Evolutionary conservation across 2,113 vertebrate genomes (phyloP).

Genomic region (Melanotaenia duboulayi): DNA sequence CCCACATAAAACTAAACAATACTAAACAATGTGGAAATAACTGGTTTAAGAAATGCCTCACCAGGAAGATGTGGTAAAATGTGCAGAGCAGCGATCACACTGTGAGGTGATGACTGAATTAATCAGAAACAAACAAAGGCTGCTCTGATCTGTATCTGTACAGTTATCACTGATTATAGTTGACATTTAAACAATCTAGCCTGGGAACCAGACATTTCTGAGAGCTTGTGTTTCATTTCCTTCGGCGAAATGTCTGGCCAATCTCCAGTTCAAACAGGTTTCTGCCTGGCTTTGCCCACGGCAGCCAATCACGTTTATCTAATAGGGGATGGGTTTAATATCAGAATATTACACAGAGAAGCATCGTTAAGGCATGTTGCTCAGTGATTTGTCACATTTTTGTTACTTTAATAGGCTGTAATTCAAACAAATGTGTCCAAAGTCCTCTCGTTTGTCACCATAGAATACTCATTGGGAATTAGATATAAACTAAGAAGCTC

Average conservation of each 20-base stretch:
- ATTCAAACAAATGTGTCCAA: neutral
- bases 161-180: neutral
- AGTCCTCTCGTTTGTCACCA: too few relatives aligned
- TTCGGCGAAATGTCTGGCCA: constrained; percentile 8
- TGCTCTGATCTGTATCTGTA: constrained; percentile 10
- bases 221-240: constrained; percentile 15
- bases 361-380: neutral
- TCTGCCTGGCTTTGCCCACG: neutral
- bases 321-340: neutral
- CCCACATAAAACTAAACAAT: constrained; percentile 8
- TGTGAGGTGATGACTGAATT: neutral
- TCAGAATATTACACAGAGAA: neutral
- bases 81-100: constrained; percentile 1
- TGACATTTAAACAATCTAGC: neutral
- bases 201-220: constrained; percentile 4
- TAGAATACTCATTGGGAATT: too few relatives aligned
- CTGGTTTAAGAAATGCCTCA: neutral
- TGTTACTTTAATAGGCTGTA: neutral
- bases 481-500: too few relatives aligned
- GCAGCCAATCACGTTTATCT: neutral
- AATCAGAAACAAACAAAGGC: constrained; percentile 7
- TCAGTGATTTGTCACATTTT: neutral
- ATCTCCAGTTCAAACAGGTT: constrained; percentile 16
- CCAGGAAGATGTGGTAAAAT: constrained; percentile 18
- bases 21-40: constrained; percentile 27